Evolutionary conservation across 2,888 invertebrate genomes (phyloP), one percentile per base, ranked within the genome.

Genomic region (Drosophila mimica): DNA sequence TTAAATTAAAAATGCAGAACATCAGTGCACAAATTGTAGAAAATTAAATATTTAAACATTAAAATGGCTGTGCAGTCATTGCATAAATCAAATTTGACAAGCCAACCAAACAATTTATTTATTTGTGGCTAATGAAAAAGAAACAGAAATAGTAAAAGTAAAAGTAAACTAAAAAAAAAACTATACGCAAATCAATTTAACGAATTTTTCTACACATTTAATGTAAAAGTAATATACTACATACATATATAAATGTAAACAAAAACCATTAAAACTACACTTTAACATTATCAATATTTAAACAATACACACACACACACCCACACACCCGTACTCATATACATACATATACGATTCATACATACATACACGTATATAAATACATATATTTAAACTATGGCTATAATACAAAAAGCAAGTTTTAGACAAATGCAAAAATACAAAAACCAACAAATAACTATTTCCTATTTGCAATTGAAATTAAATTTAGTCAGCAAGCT

Each of bases 171-270:
- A 81, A 64, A 69, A 73, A 76, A 81, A 64, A 69, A 73, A 76
- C 72, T 80, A 80, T 70, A 90, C 80, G 86, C 89, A 86, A 90
- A 90, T 86, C 85, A 90, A 90, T 88, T 90, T 83, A 86, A 88
- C 85, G 85, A 86, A 86, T 86, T 86, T 86, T 86, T 86, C 89
- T 86, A 86, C 90, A 86, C 87, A 90, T 85, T 80, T 82, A 88
- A 90, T 90, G 83, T 90, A 90, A 85, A 77, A 74, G 67, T 88
- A 89, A 71, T 71, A 62, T 73, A 72, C 70, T 69, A 63, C 68
- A 66, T 65, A 70, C 58, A 70, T 71, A 49, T 53, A 43, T 76
- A 52, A 58, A 56, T 70, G 40, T 68, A 82, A 74, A 70, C 70
- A 64, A 66, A 76, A 67, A 58, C 57, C 70, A 77, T 70, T 70